These are phyloP conservation scores for Microchirus variegatus DNA, from an alignment of 2,797 vertebrate species.

Conservation along the genomic window DNA sequence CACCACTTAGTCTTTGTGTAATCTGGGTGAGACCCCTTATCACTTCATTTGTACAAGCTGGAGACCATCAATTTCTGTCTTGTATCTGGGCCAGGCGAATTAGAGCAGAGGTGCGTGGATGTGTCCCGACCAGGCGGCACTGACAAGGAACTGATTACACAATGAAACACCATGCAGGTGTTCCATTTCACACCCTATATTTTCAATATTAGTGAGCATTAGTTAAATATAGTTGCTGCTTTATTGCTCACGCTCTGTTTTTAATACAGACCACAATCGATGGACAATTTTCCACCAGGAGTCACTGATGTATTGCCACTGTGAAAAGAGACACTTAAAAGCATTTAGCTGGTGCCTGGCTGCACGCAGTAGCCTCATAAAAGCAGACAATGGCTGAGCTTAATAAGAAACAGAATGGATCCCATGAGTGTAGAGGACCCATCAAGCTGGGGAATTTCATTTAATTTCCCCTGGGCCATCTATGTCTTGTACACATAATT, in stretches of 20 bases:
- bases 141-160: conserved; percentile 45
- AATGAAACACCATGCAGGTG: conserved; percentile 47
- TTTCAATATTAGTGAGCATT: conserved; percentile 57
- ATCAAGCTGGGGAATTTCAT: conserved; percentile 97
- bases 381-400: conserved; percentile 93
- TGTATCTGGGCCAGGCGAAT: conserved; percentile 68
- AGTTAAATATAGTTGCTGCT: conserved; percentile 53
- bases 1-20: conserved; percentile 79
- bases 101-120: conserved; percentile 71
- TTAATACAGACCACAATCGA: conserved; percentile 55
- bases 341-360: conserved; percentile 83
- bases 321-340: conserved; percentile 67
- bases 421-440: conserved; percentile 89
- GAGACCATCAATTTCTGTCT: conserved; percentile 76
- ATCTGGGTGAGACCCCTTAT: conserved; percentile 80
- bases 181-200: conserved; percentile 56
- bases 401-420: conserved; percentile 96
- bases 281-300: conserved; percentile 68
- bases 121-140: conserved; percentile 40
- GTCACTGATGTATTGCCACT: conserved; percentile 65
- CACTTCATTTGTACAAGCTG: conserved; percentile 80
- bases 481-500: conserved; percentile 98
- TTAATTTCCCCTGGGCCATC: conserved; percentile 97
- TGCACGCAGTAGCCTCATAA: conserved; percentile 91
- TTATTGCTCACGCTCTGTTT: conserved; percentile 49